phyloP scores from a whole-genome alignment of 2,797 vertebrate species.

The Brachyalestes nurse region DNA sequence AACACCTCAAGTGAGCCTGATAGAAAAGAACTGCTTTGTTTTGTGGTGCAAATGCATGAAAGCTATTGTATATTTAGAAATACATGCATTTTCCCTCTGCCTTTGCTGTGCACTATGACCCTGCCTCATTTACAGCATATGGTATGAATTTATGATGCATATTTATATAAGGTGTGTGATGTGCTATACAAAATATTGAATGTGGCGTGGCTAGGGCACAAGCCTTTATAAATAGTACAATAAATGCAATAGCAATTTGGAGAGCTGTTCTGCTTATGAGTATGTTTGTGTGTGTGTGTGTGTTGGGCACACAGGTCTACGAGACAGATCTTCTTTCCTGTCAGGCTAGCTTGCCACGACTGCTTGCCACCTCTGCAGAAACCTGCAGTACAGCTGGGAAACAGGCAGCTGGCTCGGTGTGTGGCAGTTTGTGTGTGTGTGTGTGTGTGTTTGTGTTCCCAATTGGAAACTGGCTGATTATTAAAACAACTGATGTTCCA shows the following conservation, averaged over 20 bases:
- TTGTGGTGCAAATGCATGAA: constrained; percentile 8
- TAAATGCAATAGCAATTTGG: constrained; percentile 35
- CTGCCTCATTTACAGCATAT: not conserved
- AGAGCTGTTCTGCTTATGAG: constrained; percentile 7
- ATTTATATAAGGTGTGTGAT: not conserved
- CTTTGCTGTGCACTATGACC: not conserved
- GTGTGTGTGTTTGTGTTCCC: not conserved
- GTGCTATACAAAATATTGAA: not conserved
- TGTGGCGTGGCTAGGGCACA: constrained; percentile 6
- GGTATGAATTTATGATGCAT: constrained; percentile 12
- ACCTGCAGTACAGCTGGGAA: constrained; percentile 32
- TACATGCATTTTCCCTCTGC: constrained; percentile 18
- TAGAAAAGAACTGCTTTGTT: not conserved
- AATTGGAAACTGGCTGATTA: constrained; percentile 22
- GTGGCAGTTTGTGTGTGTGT: not conserved
- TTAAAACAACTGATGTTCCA: constrained; percentile 33
- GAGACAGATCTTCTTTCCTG: constrained; percentile 40
- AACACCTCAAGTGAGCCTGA: not conserved
- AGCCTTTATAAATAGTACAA: constrained; percentile 38
- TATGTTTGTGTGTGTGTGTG: not conserved
- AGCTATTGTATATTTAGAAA: not conserved
- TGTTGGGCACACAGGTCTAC: constrained; percentile 4
- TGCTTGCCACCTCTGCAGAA: constrained; percentile 25
- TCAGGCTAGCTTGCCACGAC: constrained; percentile 5
- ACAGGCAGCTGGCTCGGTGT: not conserved